Evolutionary conservation across 2,797 vertebrate species (phyloP), one percentile per base, ranked within the genome.

Genomic region (Pseudomugil gertrudae): DNA sequence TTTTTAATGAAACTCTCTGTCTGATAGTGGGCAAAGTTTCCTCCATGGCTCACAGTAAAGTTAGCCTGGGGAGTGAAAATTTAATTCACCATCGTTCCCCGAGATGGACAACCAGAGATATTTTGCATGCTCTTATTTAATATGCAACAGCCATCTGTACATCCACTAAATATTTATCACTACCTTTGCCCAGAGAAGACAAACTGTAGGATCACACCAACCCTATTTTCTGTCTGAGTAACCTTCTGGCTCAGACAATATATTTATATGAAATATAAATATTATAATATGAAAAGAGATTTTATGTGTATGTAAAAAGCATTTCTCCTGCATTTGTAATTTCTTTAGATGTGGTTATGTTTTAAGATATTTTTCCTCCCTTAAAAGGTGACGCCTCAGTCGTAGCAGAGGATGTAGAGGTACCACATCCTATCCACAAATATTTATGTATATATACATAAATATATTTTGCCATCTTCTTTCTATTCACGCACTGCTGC

Each of bases 301-400:
- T 48, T 13, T 7, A 24, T 51, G 4, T 10, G 10, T 36, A 36
- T 35, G 3, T 5, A 2, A 27, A 19, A 45, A 17, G 23, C 15
- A 43, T 40, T 29, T 27, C n/a, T 13, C 3, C n/a, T 27, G 1
- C 2, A 52, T 65, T 72, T 69, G 3, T 4, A 0, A 33, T 26
- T 0, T 5, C 23, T 57, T 73, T 57, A 4, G 27, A 45, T 51
- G 24, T 10, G 15, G 24, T 15, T 54, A 4, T 33, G 21, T n/a
- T 35, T 60, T 0, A n/a, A n/a, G n/a, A 43, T 62, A 51, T 66
- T 14, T 77, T 1, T 61, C 3, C 60, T 59, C 6, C 57, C 64
- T 79, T 77, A 19, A 50, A 45, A 94, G 93, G 94, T 54, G 88
- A 92, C 68, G 43, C 69, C 19, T 85, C 90, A 23, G 43, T 79